Evolutionary conservation across 2,797 vertebrate species (phyloP).

Genomic region (Ctenopoma kingsleyae): DNA sequence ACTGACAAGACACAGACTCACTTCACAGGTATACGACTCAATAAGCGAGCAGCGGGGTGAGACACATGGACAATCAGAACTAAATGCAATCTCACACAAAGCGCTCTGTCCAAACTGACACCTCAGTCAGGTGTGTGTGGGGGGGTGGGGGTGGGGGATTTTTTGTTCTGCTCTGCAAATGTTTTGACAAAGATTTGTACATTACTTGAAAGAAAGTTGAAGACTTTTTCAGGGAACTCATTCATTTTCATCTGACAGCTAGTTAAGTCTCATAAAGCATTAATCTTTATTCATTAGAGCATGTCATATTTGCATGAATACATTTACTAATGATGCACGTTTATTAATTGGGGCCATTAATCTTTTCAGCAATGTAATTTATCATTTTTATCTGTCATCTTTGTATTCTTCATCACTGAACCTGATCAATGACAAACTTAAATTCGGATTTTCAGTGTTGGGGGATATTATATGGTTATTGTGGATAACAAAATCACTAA

Average conservation of each 20-base stretch:
- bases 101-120: constrained; percentile 52
- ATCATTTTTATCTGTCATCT: background rate
- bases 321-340: constrained; percentile 5
- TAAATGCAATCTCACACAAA: constrained; percentile 56
- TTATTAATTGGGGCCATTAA: constrained; percentile 3
- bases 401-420: background rate
- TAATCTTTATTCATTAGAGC: constrained; percentile 3
- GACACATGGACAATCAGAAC: constrained; percentile 52
- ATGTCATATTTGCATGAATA: background rate
- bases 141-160: background rate
- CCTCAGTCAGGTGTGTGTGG: constrained; percentile 10
- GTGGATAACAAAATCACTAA: background rate
- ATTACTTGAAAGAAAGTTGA: background rate
- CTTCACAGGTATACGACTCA: constrained; percentile 24
- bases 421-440: background rate
- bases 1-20: constrained; percentile 26
- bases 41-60: constrained; percentile 49
- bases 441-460: background rate
- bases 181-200: background rate
- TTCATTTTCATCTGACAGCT: background rate
- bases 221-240: background rate
- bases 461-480: background rate
- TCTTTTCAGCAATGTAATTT: background rate
- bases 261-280: background rate
- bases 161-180: constrained; percentile 6